phyloP scores from a whole-genome alignment of 2,888 invertebrate genomes.

The Thera britannica region DNA sequence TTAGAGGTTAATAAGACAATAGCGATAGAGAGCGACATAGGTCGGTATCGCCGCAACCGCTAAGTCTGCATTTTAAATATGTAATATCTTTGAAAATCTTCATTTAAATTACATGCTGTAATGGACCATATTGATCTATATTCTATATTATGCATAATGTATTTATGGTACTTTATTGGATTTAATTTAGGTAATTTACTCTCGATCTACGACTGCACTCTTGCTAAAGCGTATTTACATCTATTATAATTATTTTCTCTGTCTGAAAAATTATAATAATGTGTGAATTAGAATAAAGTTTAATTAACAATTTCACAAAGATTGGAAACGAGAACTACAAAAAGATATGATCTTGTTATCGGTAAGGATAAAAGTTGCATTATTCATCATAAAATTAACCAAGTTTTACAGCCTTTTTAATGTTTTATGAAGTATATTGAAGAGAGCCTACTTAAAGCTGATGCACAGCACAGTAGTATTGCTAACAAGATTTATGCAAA shows the following conservation, averaged over 20 bases:
- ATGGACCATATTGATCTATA: too few species aligned
- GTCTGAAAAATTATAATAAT: too few species aligned
- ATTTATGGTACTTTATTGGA: too few species aligned
- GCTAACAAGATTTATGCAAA: constrained; percentile 4
- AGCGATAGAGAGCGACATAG: too few species aligned
- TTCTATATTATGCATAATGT: too few species aligned
- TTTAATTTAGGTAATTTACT: neutral
- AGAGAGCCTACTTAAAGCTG: neutral
- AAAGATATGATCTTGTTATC: constrained; percentile 7
- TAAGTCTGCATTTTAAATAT: too few species aligned
- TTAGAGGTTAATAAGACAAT: too few species aligned
- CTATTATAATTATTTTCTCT: neutral
- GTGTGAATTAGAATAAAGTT: too few species aligned
- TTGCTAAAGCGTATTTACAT: constrained; percentile 3
- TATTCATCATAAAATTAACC: constrained; percentile 14
- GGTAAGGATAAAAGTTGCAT: constrained; percentile 6
- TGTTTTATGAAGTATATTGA: constrained; percentile 2
- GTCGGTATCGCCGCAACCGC: too few species aligned
- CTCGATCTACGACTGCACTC: neutral
- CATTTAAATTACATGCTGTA: too few species aligned
- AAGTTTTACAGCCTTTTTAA: constrained; percentile 23
- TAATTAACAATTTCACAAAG: constrained; percentile 11
- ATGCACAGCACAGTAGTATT: neutral
- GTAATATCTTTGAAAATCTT: too few species aligned
- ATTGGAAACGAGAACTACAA: constrained; percentile 15